Conservation (phyloP, 1,140 invertebrate genomes). For the Drosophila seguyi region DNA sequence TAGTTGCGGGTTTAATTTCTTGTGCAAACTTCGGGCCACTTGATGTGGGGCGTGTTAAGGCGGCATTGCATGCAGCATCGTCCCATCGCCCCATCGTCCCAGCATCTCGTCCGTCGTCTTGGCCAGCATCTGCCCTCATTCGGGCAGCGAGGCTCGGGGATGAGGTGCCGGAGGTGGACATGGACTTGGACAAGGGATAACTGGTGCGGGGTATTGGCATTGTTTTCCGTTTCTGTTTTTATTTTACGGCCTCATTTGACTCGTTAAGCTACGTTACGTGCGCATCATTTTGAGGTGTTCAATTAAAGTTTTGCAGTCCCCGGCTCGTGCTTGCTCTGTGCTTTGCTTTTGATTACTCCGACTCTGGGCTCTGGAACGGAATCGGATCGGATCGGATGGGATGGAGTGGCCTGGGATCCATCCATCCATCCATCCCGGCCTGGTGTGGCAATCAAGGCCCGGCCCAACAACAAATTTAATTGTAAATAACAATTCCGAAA, state of each 20-base stretch:
- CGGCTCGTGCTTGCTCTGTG: conserved; percentile 54
- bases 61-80: conserved; percentile 54
- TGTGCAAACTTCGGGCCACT: conserved; percentile 77
- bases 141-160: conserved; percentile 46
- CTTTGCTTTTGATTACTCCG: conserved; percentile 67
- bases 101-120: conserved; percentile 7
- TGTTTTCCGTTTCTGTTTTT: conserved; percentile 40
- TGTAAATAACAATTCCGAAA: conserved; percentile 39
- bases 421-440: conserved; percentile 27
- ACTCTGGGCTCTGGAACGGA: conserved; percentile 13
- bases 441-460: conserved; percentile 48
- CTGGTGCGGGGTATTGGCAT: conserved; percentile 47
- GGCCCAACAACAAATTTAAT: conserved; percentile 32
- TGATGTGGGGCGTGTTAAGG: conserved; percentile 78
- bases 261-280: conserved; percentile 81
- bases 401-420: conserved; percentile 18
- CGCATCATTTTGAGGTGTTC: conserved; percentile 82
- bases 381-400: conserved; percentile 24
- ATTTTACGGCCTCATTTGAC: conserved; percentile 61
- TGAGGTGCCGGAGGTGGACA: conserved; percentile 7
- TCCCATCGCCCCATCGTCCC: conserved; percentile 14
- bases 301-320: conserved; percentile 64
- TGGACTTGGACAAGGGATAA: conserved; percentile 15
- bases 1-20: conserved; percentile 71
- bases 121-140: conserved; percentile 68